phyloP scores from a whole-genome alignment of 2,797 vertebrate genomes.

The Coilia nasus region DNA sequence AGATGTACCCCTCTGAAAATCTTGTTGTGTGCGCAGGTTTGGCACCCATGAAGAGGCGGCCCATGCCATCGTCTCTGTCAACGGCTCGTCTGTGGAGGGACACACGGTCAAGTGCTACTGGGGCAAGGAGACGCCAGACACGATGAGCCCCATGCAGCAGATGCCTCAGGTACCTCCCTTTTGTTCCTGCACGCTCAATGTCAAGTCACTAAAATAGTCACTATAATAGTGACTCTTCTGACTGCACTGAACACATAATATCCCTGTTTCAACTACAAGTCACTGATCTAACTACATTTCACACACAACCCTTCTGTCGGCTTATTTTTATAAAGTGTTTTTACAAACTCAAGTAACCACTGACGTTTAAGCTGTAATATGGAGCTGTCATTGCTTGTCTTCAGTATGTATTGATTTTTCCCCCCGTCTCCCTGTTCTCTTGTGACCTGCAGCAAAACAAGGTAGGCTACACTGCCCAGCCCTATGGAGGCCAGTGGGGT shows the following conservation, averaged over 20 bases:
- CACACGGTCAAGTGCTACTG: slow-evolving; percentile 97
- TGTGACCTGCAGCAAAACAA: slow-evolving; percentile 82
- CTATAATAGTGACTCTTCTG: no score
- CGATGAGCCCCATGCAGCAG: slow-evolving; percentile 91
- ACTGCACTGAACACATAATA: no score
- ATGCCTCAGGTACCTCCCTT: slow-evolving; percentile 73
- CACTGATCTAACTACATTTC: no score
- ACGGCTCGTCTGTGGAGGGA: slow-evolving; percentile 92
- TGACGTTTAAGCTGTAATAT: no score
- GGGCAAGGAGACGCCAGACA: slow-evolving; percentile 96
- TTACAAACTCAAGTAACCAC: no score
- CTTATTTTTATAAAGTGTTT: no score
- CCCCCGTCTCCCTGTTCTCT: neutral
- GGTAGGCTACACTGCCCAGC: slow-evolving; percentile 88
- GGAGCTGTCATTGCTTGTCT: no score
- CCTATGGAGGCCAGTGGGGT: slow-evolving; percentile 91
- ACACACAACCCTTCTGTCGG: no score
- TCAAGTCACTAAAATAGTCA: neutral
- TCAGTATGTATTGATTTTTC: neutral
- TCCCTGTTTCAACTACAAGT: no score
- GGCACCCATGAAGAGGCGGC: slow-evolving; percentile 94
- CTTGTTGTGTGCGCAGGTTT: slow-evolving; percentile 76
- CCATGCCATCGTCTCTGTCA: slow-evolving; percentile 96
- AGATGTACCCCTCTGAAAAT: neutral
- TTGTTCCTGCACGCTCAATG: neutral